phyloP scores from a whole-genome alignment of 2,797 vertebrate genomes.

The Urocyon cinereoargenteus region DNA sequence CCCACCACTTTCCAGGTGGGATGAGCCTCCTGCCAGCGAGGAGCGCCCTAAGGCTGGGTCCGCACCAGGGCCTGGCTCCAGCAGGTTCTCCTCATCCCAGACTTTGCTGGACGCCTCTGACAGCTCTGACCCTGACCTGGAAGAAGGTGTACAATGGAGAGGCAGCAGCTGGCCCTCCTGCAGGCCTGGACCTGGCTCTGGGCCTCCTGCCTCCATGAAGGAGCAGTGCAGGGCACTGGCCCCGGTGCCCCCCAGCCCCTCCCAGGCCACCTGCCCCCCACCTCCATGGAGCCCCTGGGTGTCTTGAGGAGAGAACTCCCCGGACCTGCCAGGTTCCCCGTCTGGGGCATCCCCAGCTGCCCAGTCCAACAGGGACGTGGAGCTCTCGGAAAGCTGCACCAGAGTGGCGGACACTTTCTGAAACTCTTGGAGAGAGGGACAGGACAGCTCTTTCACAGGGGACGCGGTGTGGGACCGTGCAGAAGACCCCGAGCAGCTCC shows the following conservation, averaged over 20 bases:
- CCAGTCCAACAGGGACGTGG: constrained; percentile 69
- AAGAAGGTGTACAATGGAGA: background rate
- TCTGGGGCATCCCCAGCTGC: constrained; percentile 73
- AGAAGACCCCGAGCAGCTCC: background rate
- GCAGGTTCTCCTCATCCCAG: background rate
- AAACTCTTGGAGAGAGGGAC: constrained; percentile 81
- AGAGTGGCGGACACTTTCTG: constrained; percentile 83
- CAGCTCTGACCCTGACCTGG: background rate
- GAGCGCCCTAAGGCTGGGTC: background rate
- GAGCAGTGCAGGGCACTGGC: rapidly evolving
- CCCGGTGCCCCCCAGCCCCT: background rate
- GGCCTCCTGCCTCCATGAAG: background rate
- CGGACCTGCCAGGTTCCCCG: constrained; percentile 72
- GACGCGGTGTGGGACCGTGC: background rate
- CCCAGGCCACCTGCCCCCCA: background rate
- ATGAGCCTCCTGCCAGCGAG: background rate
- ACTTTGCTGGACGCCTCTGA: constrained; percentile 14
- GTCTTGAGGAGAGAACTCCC: constrained; percentile 51
- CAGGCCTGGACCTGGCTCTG: background rate
- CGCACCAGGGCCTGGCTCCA: rapidly evolving
- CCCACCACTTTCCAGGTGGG: constrained; percentile 1
- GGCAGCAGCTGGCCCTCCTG: rapidly evolving
- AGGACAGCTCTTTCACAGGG: constrained; percentile 33
- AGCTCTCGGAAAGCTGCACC: constrained; percentile 77
- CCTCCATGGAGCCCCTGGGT: background rate